Conservation (phyloP, 2,113 vertebrate species). For the Odocoileus virginianus region DNA sequence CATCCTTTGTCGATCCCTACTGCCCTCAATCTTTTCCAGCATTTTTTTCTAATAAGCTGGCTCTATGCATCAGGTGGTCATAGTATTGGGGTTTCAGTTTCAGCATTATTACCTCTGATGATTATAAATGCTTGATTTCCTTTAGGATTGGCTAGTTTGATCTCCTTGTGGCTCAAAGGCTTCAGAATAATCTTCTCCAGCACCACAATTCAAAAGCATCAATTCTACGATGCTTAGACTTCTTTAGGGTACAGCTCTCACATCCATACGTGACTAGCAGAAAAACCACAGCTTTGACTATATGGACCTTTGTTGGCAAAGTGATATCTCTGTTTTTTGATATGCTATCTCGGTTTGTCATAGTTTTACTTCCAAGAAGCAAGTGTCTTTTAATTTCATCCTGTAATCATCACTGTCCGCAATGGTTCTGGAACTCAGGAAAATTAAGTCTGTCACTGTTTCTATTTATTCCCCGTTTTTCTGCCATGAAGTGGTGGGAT, state of each 20-base stretch:
- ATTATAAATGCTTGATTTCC: not conserved
- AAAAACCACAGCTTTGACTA: not conserved
- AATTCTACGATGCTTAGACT: not conserved
- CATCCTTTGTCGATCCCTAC: not conserved
- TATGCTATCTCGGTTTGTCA: not conserved
- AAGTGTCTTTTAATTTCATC: not conserved
- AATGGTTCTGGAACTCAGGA: not conserved
- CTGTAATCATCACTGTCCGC: not conserved
- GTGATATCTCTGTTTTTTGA: not conserved
- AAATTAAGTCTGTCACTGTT: not conserved
- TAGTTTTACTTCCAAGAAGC: not conserved
- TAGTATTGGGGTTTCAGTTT: not conserved
- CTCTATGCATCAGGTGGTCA: not conserved
- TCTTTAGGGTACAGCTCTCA: not conserved
- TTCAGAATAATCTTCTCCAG: not conserved
- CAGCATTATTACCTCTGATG: not conserved
- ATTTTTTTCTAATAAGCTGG: not conserved
- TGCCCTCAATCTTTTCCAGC: not conserved
- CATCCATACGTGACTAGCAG: rapidly evolving
- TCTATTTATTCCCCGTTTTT: not conserved
- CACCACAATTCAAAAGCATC: not conserved
- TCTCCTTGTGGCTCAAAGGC: not conserved
- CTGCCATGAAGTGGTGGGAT: not conserved
- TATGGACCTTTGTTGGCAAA: not conserved
- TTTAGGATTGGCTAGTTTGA: not conserved